Conservation (phyloP, 2,888 invertebrate genomes). For the Netelia inedita region DNA sequence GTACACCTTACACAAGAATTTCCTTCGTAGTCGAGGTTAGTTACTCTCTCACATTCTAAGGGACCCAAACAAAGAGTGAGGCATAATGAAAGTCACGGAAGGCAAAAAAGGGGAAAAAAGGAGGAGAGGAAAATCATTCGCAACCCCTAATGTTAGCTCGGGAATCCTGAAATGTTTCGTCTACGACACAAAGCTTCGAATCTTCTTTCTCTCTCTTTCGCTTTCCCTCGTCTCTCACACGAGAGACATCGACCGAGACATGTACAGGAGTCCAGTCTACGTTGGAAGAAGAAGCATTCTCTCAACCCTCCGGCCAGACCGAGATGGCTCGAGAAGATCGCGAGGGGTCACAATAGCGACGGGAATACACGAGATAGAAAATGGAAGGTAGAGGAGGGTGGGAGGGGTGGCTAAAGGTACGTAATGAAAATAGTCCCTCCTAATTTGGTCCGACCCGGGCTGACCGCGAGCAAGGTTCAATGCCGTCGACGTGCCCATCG, state of each 20-base stretch:
- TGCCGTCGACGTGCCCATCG: conserved; percentile 54
- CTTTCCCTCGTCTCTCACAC: neutral
- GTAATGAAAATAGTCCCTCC: conserved; percentile 82
- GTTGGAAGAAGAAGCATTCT: conserved; percentile 44
- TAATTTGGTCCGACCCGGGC: conserved; percentile 79
- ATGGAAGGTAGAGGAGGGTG: conserved; percentile 31
- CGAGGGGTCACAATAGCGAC: conserved; percentile 42
- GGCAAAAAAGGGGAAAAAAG: conserved; percentile 33
- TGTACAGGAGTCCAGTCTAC: conserved; percentile 17
- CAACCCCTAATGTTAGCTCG: no score
- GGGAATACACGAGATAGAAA: conserved; percentile 23
- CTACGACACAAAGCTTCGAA: conserved; percentile 35
- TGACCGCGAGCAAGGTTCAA: conserved; percentile 74
- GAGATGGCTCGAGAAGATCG: conserved; percentile 55
- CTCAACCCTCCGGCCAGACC: conserved; percentile 43
- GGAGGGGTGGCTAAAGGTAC: conserved; percentile 70
- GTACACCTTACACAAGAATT: conserved; percentile 30
- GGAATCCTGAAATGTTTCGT: conserved; percentile 27
- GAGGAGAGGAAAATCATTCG: conserved; percentile 42
- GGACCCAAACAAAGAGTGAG: conserved; percentile 15
- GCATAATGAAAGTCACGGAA: neutral
- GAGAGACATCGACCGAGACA: conserved; percentile 9
- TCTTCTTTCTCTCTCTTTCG: conserved; percentile 45
- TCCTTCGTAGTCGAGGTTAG: conserved; percentile 43
- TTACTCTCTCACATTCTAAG: conserved; percentile 19